Base-by-base conservation (phyloP, 2,797 vertebrate species). In the Heteromormyrus szaboi region DNA sequence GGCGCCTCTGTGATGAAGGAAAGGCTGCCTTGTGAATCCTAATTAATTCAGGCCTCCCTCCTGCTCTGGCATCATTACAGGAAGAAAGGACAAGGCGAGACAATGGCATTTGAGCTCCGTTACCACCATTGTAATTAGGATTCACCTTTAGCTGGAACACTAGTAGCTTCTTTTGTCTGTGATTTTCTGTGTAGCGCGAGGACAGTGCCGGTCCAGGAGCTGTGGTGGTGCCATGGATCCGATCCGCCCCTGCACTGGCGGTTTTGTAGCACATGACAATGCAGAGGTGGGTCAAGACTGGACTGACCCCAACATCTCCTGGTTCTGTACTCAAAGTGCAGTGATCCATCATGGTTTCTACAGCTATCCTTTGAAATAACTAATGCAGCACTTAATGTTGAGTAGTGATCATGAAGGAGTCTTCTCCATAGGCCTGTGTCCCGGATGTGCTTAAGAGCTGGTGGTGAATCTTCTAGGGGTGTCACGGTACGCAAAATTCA, bases 121-220 rank as follows among this genome's bases (percentile, higher is more conserved):
- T 88, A 81, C 50, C 5, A 14, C 25, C 29, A n/a, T 54, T 17
- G 68, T 88, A 88, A 88, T 88, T 88, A 81, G 65, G 68, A 29
- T 79, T 81, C 68, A 88, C 50, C 48, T 79, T 88, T 79, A 81
- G 48, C 44, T 14, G 48, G 25, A 65, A 56, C 44, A 65, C 17
- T 6, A 44, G 22, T 29, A 17, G 7, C 29, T 9, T 83, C 79
- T 46, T 48, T 54, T 41, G 48, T 50, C 25, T 4, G 50, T 12
- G 37, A 44, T 87, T 41, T 59, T 8, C 56, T 33, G 7, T 44
- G 53, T n/a, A 7, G 53, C 41, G 3, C 7, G 0, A 19, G 54
- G 56, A 62, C n/a, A 87, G 53, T 29, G 12, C 33, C 29, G 17
- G 68, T 33, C 33, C 33, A 33, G 68, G 59, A 25, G 19, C 41